These are phyloP conservation scores for Leptinotarsa defecta DNA, from an alignment of 1,140 invertebrate species.

Conservation along the genomic window DNA sequence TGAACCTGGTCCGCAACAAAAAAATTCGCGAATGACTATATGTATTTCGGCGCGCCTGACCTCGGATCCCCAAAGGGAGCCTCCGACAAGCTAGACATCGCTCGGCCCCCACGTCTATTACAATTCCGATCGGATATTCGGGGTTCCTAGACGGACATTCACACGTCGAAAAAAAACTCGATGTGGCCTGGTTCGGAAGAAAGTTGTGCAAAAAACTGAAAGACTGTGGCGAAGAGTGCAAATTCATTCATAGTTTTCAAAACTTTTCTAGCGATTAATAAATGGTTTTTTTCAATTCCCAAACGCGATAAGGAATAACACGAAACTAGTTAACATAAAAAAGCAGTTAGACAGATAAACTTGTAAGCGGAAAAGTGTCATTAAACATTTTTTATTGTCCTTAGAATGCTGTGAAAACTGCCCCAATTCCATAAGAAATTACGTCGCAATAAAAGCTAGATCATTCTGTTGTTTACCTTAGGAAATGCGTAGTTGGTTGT, in stretches of 20 bases:
- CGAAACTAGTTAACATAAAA: too few species aligned
- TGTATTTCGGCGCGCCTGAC: constrained; percentile 46
- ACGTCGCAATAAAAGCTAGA: background rate
- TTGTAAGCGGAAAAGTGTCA: too few species aligned
- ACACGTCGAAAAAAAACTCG: constrained; percentile 10
- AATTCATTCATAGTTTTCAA: background rate
- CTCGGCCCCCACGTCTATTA: constrained; percentile 44
- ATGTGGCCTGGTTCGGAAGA: constrained; percentile 21
- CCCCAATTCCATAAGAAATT: background rate
- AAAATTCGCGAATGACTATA: constrained; percentile 48
- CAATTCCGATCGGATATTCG: constrained; percentile 36
- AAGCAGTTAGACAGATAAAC: too few species aligned
- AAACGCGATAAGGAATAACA: background rate
- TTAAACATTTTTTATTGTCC: too few species aligned
- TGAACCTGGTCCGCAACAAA: constrained; percentile 39
- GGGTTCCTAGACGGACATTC: constrained; percentile 35
- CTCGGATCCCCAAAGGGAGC: constrained; percentile 43
- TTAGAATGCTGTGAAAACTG: too few species aligned
- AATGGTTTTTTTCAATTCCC: background rate
- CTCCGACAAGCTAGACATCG: constrained; percentile 43
- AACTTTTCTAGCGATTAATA: background rate
- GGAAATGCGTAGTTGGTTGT: background rate
- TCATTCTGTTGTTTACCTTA: background rate
- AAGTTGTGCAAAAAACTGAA: constrained; percentile 23
- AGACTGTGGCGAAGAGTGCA: background rate